Evolutionary conservation across 2,888 invertebrate genomes (phyloP).

Genomic region (Euspilapteryx auroguttella): DNA sequence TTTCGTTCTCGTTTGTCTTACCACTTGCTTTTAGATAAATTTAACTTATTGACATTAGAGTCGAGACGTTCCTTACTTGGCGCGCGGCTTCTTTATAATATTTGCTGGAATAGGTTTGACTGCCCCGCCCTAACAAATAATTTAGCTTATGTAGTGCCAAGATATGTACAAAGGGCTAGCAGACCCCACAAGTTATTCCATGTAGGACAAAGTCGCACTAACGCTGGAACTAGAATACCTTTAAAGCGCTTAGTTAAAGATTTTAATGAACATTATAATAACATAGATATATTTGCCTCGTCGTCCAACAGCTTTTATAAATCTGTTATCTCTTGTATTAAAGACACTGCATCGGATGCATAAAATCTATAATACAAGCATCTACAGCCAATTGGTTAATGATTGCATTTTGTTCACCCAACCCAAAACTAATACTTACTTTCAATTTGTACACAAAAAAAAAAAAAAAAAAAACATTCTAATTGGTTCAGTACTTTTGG

Average conservation of each 20-base stretch:
- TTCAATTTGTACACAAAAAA: too few relatives aligned
- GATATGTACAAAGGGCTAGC: not conserved
- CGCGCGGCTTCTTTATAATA: not conserved
- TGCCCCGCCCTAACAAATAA: not conserved
- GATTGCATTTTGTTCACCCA: too few relatives aligned
- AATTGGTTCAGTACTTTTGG: too few relatives aligned
- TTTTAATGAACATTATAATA: slow-evolving; percentile 9
- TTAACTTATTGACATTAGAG: not conserved
- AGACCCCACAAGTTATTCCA: not conserved
- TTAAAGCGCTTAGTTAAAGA: not conserved
- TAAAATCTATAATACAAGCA: too few relatives aligned
- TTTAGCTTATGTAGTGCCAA: not conserved
- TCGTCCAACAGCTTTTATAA: too few relatives aligned
- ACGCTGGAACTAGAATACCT: not conserved
- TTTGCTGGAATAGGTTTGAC: not conserved
- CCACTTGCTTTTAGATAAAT: not conserved
- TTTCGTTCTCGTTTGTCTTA: not conserved
- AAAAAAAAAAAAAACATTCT: too few relatives aligned
- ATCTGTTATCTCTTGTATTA: too few relatives aligned
- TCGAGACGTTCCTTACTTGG: not conserved
- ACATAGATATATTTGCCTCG: too few relatives aligned
- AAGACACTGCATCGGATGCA: too few relatives aligned
- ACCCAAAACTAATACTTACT: too few relatives aligned
- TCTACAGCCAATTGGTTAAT: too few relatives aligned
- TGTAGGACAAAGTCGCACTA: not conserved